Evolutionary conservation across 2,797 vertebrate genomes (phyloP).

Genomic region (Falco novaeseelandiae): DNA sequence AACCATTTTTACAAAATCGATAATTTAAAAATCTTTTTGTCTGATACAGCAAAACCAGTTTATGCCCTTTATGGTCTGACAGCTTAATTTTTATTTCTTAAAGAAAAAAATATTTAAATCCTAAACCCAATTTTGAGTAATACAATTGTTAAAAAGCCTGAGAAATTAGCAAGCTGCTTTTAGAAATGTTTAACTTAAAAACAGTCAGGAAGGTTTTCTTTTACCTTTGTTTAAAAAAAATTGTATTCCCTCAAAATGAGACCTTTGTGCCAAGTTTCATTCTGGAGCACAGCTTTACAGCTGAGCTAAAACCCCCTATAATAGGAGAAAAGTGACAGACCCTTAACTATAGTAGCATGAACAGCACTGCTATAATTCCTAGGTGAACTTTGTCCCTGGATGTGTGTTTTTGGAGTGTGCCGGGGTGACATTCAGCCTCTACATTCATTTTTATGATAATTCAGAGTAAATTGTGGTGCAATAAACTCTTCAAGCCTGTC

Average conservation of each 20-base stretch:
- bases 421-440: slow-evolving; percentile 88
- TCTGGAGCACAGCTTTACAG: slow-evolving; percentile 46
- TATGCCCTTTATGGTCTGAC: neutral
- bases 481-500: slow-evolving; percentile 92
- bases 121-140: neutral
- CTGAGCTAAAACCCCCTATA: slow-evolving; percentile 46
- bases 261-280: slow-evolving; percentile 62
- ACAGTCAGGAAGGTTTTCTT: slow-evolving; percentile 4
- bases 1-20: neutral
- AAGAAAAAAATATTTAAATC: neutral
- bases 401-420: slow-evolving; percentile 80
- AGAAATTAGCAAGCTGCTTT: slow-evolving; percentile 57
- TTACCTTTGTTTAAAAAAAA: slow-evolving; percentile 66
- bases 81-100: slow-evolving; percentile 47
- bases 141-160: slow-evolving; percentile 21
- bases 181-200: slow-evolving; percentile 70
- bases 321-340: slow-evolving; percentile 59
- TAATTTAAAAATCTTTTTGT: neutral
- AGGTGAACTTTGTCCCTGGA: slow-evolving; percentile 78
- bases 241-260: slow-evolving; percentile 40
- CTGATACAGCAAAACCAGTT: neutral
- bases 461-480: slow-evolving; percentile 88
- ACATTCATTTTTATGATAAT: slow-evolving; percentile 89
- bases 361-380: slow-evolving; percentile 68
- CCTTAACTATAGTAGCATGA: slow-evolving; percentile 57